Percentiles rank a stretch among this genome's conserved stretches.
Evolutionary conservation across 2,113 vertebrate genomes (phyloP).

Genomic region (Talpa occidentalis): DNA sequence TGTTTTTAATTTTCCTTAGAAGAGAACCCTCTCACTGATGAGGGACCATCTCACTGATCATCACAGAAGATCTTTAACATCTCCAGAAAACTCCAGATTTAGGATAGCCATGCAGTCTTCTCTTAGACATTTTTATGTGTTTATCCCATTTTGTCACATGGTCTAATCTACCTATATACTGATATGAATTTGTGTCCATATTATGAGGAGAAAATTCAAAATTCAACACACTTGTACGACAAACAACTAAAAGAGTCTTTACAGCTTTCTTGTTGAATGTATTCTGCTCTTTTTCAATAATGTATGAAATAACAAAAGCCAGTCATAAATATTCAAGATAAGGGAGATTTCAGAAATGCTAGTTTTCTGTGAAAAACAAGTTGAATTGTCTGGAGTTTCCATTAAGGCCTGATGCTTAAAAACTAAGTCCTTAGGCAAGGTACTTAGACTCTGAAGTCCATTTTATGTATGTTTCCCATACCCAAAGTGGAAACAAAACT

Average conservation of each 20-base stretch:
- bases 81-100: not conserved
- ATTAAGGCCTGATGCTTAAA: not conserved
- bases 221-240: too few relatives aligned
- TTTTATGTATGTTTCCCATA: not conserved
- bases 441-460: not conserved
- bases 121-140: not conserved
- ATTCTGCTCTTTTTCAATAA: not conserved
- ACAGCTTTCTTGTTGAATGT: not conserved
- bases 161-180: not conserved
- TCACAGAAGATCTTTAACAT: not conserved
- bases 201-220: not conserved
- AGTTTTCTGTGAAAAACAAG: not conserved
- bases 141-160: not conserved
- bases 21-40: not conserved
- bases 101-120: not conserved
- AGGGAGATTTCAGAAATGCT: not conserved
- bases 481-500: not conserved
- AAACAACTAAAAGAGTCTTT: not conserved
- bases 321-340: not conserved
- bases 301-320: not conserved
- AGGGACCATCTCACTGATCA: not conserved
- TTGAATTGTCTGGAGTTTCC: not conserved
- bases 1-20: slow-evolving; percentile 24
- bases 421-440: not conserved
- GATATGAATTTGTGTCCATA: not conserved